Evolutionary conservation across 2,888 invertebrate species (phyloP), one percentile per base, ranked within the genome.

Genomic region (Gastracanthus pulcherrimus): DNA sequence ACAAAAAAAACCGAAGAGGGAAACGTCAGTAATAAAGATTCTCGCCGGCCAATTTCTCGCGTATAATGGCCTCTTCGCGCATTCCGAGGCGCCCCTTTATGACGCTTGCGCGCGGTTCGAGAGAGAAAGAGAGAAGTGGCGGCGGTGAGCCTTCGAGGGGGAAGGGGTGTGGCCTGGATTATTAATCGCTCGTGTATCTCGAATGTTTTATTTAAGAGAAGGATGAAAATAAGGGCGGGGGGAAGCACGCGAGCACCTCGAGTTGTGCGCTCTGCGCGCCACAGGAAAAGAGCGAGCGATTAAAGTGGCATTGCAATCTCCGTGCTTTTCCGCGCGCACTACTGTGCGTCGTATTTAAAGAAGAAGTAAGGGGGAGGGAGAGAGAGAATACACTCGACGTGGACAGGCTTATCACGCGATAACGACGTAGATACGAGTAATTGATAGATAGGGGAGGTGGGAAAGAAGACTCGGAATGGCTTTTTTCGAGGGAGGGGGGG

Each of bases 201-300:
- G 75, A 81, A 83, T 84, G 81, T 82, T 84, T 84, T 85, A 84
- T 85, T 86, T 83, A 80, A 79, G 82, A 69, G 74, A 38, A 41
- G 82, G 67, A 82, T 81, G 55, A 84, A 75, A 19, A 55, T 19
- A 51, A 3, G 13, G 13, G 55, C 41, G 58, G 9, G n/a, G 23
- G n/a, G 72, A 38, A 45, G 36, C 76, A 75, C 74, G 67, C 55
- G 64, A 41, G 36, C 19, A 19, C 34, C 55, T 51, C n/a, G 2
- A 69, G 26, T 48, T 19, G 38, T n/a, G 51, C 55, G 45, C 31
- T 51, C n/a, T 64, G 9, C 11, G 23, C 34, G 13, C 3, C 9
- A n/a, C 31, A 31, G 36, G 7, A 34, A n/a, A n/a, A 72, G 13
- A n/a, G 34, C 3, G 31, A 19, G 1, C 62, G 31, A 64, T 16